These are phyloP conservation scores for Coracopsis vasa DNA, from an alignment of 2,113 vertebrate genomes.

Conservation along the genomic window DNA sequence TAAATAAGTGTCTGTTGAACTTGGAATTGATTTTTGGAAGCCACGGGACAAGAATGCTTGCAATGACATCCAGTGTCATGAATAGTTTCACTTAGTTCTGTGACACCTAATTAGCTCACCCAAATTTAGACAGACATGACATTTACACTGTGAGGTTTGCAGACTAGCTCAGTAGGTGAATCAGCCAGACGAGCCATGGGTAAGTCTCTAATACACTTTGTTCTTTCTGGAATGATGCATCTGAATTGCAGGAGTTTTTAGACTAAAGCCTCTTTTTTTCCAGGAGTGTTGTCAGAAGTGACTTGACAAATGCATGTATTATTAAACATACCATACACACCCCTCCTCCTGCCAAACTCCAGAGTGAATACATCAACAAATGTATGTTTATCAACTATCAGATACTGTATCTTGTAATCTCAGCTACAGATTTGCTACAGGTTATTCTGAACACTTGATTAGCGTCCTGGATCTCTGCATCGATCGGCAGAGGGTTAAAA, in stretches of 20 bases:
- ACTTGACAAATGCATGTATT: background rate
- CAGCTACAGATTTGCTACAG: background rate
- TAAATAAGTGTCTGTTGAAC: background rate
- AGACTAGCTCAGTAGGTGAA: conserved; percentile 1
- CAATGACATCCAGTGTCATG: background rate
- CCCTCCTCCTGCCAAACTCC: background rate
- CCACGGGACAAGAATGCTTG: background rate
- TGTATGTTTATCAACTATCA: background rate
- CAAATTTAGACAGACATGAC: conserved; percentile 25
- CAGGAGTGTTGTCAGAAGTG: background rate
- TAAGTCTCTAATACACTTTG: background rate
- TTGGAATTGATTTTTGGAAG: background rate
- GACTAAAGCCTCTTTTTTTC: background rate
- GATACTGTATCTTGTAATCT: background rate
- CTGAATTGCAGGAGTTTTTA: background rate
- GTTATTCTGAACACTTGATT: background rate
- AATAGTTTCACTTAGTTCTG: background rate
- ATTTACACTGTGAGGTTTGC: conserved; percentile 39
- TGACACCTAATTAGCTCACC: conserved; percentile 8
- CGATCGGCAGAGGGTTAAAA: background rate
- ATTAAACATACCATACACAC: background rate
- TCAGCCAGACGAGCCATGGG: background rate
- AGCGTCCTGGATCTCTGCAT: background rate
- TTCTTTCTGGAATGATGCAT: background rate
- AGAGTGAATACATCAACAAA: background rate